These are phyloP conservation scores for Alloscopus bannaensis DNA, from an alignment of 2,888 invertebrate species.

Conservation along the genomic window DNA sequence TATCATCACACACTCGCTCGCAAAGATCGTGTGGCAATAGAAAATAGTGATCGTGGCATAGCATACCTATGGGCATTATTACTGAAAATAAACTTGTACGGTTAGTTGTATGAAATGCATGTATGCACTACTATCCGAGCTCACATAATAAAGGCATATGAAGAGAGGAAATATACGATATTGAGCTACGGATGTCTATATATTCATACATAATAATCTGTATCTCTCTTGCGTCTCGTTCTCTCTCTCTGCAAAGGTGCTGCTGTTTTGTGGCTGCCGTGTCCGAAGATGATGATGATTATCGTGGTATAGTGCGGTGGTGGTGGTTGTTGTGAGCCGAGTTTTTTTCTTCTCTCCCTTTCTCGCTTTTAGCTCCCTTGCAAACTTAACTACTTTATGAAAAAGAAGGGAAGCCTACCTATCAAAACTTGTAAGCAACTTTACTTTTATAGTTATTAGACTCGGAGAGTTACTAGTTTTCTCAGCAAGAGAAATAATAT, in stretches of 20 bases:
- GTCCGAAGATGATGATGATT: slow-evolving; percentile 48
- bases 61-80: slow-evolving; percentile 68
- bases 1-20: slow-evolving; percentile 48
- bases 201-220: slow-evolving; percentile 24
- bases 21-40: slow-evolving; percentile 54
- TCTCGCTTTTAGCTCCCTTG: too few species aligned
- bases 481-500: slow-evolving; percentile 58
- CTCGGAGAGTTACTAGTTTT: slow-evolving; percentile 59
- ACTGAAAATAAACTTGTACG: slow-evolving; percentile 48
- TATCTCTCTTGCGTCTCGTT: too few species aligned
- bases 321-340: slow-evolving; percentile 19
- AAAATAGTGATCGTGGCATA: slow-evolving; percentile 65
- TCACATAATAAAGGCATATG: slow-evolving; percentile 4
- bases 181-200: slow-evolving; percentile 28
- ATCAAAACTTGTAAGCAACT: slow-evolving; percentile 63
- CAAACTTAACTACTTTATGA: slow-evolving; percentile 63
- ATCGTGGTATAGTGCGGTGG: slow-evolving; percentile 47
- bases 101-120: background rate
- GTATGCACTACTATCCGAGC: background rate
- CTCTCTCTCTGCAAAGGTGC: slow-evolving; percentile 23
- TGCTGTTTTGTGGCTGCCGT: slow-evolving; percentile 39
- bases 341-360: slow-evolving; percentile 31
- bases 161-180: slow-evolving; percentile 15
- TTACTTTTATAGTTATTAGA: slow-evolving; percentile 64
- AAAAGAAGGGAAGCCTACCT: slow-evolving; percentile 50